phyloP scores from a whole-genome alignment of 2,113 vertebrate genomes.

The Saimiri boliviensis region DNA sequence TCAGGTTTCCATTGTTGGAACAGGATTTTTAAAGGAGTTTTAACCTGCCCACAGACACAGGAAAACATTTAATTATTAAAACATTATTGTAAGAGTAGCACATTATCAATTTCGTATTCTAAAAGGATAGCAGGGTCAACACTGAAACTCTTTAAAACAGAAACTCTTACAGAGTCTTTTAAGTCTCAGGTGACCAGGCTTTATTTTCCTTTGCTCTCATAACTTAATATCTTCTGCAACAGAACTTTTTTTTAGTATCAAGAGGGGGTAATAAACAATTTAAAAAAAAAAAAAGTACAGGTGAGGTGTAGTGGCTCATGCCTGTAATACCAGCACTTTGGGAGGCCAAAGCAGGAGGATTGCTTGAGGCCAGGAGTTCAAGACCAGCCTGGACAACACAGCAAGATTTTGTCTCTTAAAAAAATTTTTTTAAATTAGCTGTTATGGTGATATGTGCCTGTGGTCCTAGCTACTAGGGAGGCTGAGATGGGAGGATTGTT shows the following conservation, averaged over 20 bases:
- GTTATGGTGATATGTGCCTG: too few species aligned
- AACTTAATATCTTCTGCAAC: background rate
- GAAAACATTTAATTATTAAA: slow-evolving; percentile 24
- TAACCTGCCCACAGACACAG: background rate
- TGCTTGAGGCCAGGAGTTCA: too few species aligned
- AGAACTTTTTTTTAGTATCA: background rate
- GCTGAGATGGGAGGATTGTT: background rate
- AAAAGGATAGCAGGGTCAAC: background rate
- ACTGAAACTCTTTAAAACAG: background rate
- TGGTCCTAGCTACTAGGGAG: background rate
- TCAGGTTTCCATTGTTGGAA: background rate
- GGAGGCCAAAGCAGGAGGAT: too few species aligned
- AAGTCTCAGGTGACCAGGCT: background rate
- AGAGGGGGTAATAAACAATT: background rate
- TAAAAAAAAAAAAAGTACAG: background rate
- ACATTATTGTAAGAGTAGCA: background rate
- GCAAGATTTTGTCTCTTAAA: too few species aligned
- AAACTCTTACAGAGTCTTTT: background rate
- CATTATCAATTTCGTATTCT: background rate
- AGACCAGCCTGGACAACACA: too few species aligned
- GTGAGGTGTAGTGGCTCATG: too few species aligned
- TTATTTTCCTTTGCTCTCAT: background rate
- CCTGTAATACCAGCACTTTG: too few species aligned
- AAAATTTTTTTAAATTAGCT: too few species aligned
- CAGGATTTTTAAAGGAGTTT: background rate